Evolutionary conservation across 1,140 invertebrate species (phyloP), one percentile per base, ranked within the genome.

Genomic region (Arctopsyche grandis): DNA sequence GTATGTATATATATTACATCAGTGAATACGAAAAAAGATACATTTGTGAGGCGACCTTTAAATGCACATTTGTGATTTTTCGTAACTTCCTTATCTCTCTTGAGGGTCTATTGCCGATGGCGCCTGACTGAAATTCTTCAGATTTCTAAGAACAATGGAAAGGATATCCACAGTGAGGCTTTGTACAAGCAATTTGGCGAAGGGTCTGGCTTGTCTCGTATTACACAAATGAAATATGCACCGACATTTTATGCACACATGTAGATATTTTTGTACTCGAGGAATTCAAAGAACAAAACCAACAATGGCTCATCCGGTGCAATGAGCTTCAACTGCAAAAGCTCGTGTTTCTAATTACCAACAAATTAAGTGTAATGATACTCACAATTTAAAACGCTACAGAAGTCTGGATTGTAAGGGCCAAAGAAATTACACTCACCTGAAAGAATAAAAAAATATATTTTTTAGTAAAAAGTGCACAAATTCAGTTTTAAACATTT

Each of bases 291-390:
- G 38, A 56, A 74, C 5, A 74, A 74, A 58, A 56, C 52, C 5
- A 16, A 74, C 71, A 74, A 74, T 52, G 71, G 71, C 10, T 29
- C 71, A 74, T 74, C 71, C 71, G 71, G 71, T 74, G 71, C 52
- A 56, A 26, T 26, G 43, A n/a, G 22, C 21, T 52, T 52, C 10
- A 52, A 52, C 10, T 52, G 16, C 48, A 14, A 52, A 3, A 12
- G 48, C 48, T 52, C 48, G 48, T 12, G 3, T 38, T 38, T 4
- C 29, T 38, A 38, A 38, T 38, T 38, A 38, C 29, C 48, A 10
- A 52, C 48, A 16, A 52, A 38, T 38, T 38, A 38, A 38, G 7
- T 38, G 7, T 10, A 16, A 52, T 52, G 12, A 52, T 52, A 52
- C 10, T 52, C 3, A 52, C 4, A 5, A 52, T 10, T 52, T 12